Percentiles rank a stretch among this genome's conserved stretches.
phyloP scores from a whole-genome alignment of 2,888 invertebrate species.

The Ophioninae sp. region DNA sequence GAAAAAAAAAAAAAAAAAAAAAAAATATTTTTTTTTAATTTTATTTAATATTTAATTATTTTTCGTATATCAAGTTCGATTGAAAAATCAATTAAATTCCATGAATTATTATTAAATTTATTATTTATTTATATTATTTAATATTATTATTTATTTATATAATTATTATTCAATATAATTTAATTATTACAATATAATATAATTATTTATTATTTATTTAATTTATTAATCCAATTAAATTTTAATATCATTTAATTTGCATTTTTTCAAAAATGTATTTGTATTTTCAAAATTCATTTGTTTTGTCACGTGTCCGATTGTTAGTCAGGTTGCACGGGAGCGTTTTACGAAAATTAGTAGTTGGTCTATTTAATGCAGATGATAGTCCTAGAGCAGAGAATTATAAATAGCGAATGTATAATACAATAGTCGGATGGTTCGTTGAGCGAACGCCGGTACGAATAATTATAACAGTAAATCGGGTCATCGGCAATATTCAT shows the following conservation, averaged over 20 bases:
- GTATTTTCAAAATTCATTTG: neutral
- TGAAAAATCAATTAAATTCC: too few species aligned
- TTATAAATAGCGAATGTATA: constrained; percentile 3
- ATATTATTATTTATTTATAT: too few species aligned
- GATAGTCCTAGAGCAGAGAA: neutral
- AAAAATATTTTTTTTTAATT: neutral
- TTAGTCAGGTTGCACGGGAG: neutral
- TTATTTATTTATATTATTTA: too few species aligned
- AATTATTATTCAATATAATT: too few species aligned
- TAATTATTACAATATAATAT: too few species aligned
- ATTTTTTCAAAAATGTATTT: neutral
- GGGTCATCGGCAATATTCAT: neutral
- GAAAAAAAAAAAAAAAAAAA: neutral
- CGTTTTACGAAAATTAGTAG: neutral
- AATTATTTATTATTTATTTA: too few species aligned
- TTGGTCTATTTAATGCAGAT: constrained; percentile 26
- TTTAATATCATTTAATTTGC: too few species aligned
- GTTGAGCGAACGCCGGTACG: neutral
- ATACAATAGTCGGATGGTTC: constrained; percentile 7
- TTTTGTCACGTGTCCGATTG: neutral
- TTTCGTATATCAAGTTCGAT: too few species aligned
- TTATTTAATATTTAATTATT: too few species aligned
- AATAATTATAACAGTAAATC: constrained; percentile 4
- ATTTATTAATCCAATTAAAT: too few species aligned
- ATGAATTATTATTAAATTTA: too few species aligned